A percentile compares a stretch with the other conserved stretches of the same genome.
phyloP scores from a whole-genome alignment of 2,888 invertebrate species.

The Opisthograptis luteolata region DNA sequence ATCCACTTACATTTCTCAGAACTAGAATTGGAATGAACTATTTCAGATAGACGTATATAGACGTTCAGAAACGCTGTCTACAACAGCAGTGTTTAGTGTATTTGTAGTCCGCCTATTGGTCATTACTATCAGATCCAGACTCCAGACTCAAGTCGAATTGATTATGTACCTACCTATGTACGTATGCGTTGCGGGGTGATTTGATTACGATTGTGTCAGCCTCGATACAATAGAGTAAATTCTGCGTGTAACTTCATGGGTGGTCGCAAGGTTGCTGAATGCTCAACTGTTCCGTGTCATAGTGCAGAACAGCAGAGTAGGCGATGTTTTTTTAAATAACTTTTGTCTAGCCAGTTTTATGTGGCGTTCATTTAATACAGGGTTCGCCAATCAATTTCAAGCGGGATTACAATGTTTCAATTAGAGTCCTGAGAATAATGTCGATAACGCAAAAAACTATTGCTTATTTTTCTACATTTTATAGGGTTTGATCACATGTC shows the following conservation, averaged over 20 bases:
- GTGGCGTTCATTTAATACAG: no score
- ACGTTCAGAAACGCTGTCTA: neutral
- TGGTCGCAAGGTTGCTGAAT: conserved; percentile 44
- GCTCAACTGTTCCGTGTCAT: conserved; percentile 47
- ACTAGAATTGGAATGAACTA: no score
- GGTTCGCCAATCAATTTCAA: no score
- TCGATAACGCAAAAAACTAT: no score
- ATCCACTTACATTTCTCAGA: no score
- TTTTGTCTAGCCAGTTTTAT: no score
- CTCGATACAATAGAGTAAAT: conserved; percentile 42
- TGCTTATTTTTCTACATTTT: no score
- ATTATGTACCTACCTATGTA: no score
- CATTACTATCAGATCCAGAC: conserved; percentile 1
- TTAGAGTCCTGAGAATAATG: no score
- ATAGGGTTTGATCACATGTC: no score
- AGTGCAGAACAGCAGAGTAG: conserved; percentile 1
- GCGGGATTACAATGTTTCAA: no score
- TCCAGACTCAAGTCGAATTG: neutral
- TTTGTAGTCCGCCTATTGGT: neutral
- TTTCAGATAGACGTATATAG: no score
- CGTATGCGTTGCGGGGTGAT: conserved; percentile 14
- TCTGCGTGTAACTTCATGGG: conserved; percentile 40
- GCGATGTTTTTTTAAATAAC: neutral
- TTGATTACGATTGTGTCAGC: conserved; percentile 16
- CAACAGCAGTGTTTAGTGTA: neutral